phyloP scores from a whole-genome alignment of 2,888 invertebrate species.

The Lapara coniferarum region DNA sequence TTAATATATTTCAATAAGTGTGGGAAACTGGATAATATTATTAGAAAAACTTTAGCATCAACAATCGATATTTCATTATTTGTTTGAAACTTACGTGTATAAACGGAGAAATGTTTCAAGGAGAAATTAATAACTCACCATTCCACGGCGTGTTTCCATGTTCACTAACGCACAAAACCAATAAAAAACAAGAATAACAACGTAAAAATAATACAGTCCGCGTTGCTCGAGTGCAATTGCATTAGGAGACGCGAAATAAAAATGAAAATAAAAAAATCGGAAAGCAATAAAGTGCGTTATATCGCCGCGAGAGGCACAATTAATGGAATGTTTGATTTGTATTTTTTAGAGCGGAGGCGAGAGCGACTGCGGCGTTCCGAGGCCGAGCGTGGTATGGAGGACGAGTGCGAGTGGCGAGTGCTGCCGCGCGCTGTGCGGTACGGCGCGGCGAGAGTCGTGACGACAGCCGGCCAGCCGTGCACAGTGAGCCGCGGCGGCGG shows the following conservation, averaged over 20 bases:
- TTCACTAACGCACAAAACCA: conserved; percentile 73
- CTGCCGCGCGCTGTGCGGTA: conserved; percentile 50
- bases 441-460: conserved; percentile 50
- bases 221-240: conserved; percentile 79
- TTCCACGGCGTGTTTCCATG: conserved; percentile 58
- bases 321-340: conserved; percentile 75
- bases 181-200: conserved; percentile 67
- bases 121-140: conserved; percentile 61
- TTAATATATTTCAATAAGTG: conserved; percentile 5
- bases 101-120: conserved; percentile 31
- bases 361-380: conserved; percentile 34
- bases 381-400: conserved; percentile 33
- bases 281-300: conserved; percentile 75
- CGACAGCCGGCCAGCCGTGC: conserved; percentile 34
- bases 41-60: background rate
- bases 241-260: conserved; percentile 77
- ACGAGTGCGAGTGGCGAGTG: background rate
- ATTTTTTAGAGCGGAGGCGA: conserved; percentile 47
- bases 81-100: background rate
- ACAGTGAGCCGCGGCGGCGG: conserved; percentile 46
- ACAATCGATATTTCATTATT: background rate
- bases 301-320: conserved; percentile 73
- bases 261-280: conserved; percentile 73
- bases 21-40: background rate
- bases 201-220: conserved; percentile 67